These are phyloP conservation scores for Hipposideros larvatus DNA, from an alignment of 2,797 vertebrate genomes.

Conservation along the genomic window DNA sequence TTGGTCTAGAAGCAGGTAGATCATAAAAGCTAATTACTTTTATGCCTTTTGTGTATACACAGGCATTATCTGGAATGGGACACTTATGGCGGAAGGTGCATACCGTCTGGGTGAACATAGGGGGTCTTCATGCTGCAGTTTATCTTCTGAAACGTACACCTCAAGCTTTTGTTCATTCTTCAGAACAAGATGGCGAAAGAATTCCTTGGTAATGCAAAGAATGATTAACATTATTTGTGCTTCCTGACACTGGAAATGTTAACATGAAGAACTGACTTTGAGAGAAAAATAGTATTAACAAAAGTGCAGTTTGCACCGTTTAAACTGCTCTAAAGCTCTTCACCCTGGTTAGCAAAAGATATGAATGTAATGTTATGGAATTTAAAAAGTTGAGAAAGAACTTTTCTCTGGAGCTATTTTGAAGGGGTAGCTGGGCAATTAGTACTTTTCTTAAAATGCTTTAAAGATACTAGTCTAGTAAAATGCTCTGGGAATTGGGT, in stretches of 20 bases:
- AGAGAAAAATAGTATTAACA: conserved; percentile 45
- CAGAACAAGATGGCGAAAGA: conserved; percentile 78
- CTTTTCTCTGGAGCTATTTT: background rate
- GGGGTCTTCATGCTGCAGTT: conserved; percentile 96
- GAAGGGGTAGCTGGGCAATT: background rate
- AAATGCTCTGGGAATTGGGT: conserved; percentile 1
- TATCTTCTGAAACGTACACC: conserved; percentile 94
- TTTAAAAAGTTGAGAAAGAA: background rate
- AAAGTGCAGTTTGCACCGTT: background rate
- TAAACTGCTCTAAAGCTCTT: conserved; percentile 26
- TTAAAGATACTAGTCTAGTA: conserved; percentile 31
- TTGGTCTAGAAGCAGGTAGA: background rate
- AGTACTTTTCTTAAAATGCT: conserved; percentile 34
- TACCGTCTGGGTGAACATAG: conserved; percentile 98
- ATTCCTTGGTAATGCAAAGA: conserved; percentile 74
- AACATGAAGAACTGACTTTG: conserved; percentile 26
- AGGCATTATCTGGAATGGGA: conserved; percentile 95
- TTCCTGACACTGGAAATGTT: conserved; percentile 37
- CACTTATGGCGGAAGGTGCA: conserved; percentile 94
- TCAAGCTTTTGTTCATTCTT: conserved; percentile 68
- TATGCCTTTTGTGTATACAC: conserved; percentile 29
- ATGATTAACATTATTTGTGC: background rate
- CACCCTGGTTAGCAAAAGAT: background rate
- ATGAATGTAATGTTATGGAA: background rate
- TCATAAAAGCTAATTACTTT: background rate